Evolutionary conservation across 2,113 vertebrate species (phyloP).

Genomic region (Ptilonorhynchus violaceus): DNA sequence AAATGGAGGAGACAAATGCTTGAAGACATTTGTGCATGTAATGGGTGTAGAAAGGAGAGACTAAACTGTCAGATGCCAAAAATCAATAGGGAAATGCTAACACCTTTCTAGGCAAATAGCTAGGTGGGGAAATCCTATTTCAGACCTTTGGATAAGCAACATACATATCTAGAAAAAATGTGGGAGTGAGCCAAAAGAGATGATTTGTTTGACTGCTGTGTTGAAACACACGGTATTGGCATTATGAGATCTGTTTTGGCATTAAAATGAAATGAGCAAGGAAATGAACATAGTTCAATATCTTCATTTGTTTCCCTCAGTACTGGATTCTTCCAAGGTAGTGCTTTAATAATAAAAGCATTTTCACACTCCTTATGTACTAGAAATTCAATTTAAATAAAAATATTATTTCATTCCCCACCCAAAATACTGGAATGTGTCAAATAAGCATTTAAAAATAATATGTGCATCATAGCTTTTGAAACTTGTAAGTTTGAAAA

Average conservation of each 20-base stretch:
- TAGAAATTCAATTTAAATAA: not conserved
- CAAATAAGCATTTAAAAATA: not conserved
- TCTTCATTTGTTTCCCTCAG: not conserved
- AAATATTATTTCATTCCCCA: not conserved
- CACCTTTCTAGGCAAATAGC: not conserved
- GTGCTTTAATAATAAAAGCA: not conserved
- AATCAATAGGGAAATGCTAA: not conserved
- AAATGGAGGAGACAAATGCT: not conserved
- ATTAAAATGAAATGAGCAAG: not conserved
- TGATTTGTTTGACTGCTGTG: not conserved
- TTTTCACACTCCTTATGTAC: not conserved
- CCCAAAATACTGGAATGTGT: not conserved
- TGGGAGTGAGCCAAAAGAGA: not conserved
- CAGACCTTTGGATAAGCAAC: not conserved
- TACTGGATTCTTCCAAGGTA: not conserved
- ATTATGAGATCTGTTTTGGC: not conserved
- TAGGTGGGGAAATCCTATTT: not conserved
- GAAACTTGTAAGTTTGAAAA: not conserved
- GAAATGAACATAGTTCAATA: not conserved
- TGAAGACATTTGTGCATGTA: not conserved
- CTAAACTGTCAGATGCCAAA: not conserved
- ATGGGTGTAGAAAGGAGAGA: not conserved
- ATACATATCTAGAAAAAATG: not conserved
- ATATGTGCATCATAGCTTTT: not conserved
- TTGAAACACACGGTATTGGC: not conserved